A percentile compares a stretch with the other conserved stretches of the same genome.
phyloP scores from a whole-genome alignment of 2,797 vertebrate species.

The Lophotriccus pileatus region DNA sequence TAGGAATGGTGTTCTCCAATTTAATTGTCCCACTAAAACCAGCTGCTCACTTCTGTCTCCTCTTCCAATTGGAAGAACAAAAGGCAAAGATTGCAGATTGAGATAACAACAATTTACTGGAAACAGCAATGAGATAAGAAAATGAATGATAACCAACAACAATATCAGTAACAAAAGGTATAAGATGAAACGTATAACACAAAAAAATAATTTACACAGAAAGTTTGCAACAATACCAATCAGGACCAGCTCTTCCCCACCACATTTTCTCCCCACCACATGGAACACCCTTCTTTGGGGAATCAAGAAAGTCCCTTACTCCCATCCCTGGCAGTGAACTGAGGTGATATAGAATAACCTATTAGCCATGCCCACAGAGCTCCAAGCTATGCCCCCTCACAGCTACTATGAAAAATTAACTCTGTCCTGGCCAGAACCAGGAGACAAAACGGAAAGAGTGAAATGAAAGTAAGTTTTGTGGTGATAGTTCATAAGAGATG shows the following conservation, averaged over 20 bases:
- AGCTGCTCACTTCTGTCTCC: neutral
- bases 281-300: accelerated
- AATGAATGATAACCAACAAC: neutral
- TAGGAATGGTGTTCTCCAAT: neutral
- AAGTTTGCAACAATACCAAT: neutral
- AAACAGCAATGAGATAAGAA: neutral
- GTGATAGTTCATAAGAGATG: neutral
- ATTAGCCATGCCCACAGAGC: neutral
- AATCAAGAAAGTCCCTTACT: neutral
- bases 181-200: neutral
- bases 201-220: neutral
- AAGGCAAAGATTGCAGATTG: neutral
- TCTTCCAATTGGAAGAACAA: neutral
- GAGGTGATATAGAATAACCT: neutral
- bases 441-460: neutral
- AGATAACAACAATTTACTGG: neutral
- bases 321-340: neutral
- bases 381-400: neutral
- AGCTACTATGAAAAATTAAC: neutral
- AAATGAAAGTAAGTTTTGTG: neutral
- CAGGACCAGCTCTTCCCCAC: neutral
- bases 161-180: neutral
- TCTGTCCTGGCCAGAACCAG: neutral
- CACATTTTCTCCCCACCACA: neutral
- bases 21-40: neutral